Base-by-base conservation (phyloP, 2,888 invertebrate species). In the Aphodius sticticus region DNA sequence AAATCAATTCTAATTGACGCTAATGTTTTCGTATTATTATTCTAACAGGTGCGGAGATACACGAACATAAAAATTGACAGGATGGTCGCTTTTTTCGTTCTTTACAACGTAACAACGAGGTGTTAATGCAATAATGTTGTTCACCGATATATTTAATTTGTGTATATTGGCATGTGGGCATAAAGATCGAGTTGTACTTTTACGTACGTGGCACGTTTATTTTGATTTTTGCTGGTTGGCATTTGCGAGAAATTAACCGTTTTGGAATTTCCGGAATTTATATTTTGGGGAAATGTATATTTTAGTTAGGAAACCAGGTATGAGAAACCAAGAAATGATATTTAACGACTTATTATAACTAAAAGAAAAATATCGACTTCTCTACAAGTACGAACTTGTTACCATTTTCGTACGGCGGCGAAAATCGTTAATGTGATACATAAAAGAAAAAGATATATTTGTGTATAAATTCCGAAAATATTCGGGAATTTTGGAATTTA, bases 101-200 rank as follows among this genome's bases (percentile, higher is more conserved):
- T 71, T 71, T 16, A 9, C 36, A 35, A 74, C 36, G 74, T 74
- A 74, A 74, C 74, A 74, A 74, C 37, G 36, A 36, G 9, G 74
- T 74, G 74, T 35, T 74, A 74, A 74, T 74, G 74, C 74, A 53
- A 53, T 53, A 53, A 53, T 53, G 53, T 53, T 53, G 53, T 74
- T 74, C 74, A 74, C 35, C 74, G 74, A 74, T 74, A 74, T 36
- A 74, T 74, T 74, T 74, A 74, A 74, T 37, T 15, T 35, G n/a
- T 53, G 53, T 53, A 53, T 53, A 53, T 53, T 53, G 53, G 53
- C 53, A 53, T 53, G 74, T 74, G 74, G 74, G 74, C 74, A 37
- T 53, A 53, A 53, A 53, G 53, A 53, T 5, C 7, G 12, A 53
- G 53, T 53, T 53, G 53, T 53, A 53, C 53, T 53, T 53, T 2